Evolutionary conservation across 2,888 invertebrate species (phyloP), one percentile per base, ranked within the genome.

Genomic region (Ectemnius cavifrons): DNA sequence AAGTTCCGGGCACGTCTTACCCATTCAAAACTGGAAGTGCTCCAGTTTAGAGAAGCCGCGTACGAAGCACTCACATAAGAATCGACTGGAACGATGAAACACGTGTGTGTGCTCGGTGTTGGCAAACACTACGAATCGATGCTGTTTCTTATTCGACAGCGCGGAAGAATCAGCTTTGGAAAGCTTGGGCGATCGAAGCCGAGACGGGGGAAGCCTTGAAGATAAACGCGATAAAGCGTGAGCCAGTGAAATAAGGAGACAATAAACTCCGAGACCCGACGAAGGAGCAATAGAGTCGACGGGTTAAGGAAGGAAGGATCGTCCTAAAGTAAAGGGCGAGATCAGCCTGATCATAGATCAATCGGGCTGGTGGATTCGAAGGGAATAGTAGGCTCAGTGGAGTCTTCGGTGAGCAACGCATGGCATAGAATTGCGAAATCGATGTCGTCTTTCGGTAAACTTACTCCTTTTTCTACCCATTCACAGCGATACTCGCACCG

Each of bases 211-310:
- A 63, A 61, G 56, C 49, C 63, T 46, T 58, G 28, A 58, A 80
- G 80, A 80, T 79, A 63, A 27, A 79, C 67, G 77, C 76, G 82
- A 81, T 79, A 82, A 79, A 82, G 73, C 73, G 73, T 72, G 59
- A 70, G 59, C 45, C 63, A 69, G 71, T 27, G 62, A 64, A 49
- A 20, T 67, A 60, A 67, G 71, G 59, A 65, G 67, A 77, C 71
- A 77, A 77, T 65, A 63, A 70, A 11, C 57, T 52, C 45, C 58
- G 46, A 52, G 11, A 61, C 61, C 20, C 28, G 37, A 46, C 52
- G 28, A 37, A 28, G 58, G 57, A 52, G 13, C 11, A 59, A 18
- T 37, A 37, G 37, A 52, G 52, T 52, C 14, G 52, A 52, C 13
- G 16, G 23, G 37, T 14, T 16, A 49, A 46, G 20, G 45, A 27